Evolutionary conservation across 2,888 invertebrate species (phyloP).

Genomic region (Melipona bicolor): DNA sequence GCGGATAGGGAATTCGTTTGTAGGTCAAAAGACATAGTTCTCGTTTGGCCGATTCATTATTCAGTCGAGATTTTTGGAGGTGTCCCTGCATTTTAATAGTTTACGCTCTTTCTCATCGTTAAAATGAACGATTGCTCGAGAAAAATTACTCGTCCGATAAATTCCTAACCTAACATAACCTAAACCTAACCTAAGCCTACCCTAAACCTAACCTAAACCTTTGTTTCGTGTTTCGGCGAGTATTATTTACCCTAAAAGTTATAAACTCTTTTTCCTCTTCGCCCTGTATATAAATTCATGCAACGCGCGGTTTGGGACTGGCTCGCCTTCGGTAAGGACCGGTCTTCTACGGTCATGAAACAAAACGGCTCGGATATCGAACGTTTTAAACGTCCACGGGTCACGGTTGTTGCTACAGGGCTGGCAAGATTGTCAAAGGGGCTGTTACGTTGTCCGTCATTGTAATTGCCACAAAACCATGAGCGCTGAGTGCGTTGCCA

Average conservation of each 20-base stretch:
- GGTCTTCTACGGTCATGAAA: neutral
- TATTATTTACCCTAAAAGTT: too few species aligned
- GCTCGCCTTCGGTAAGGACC: constrained; percentile 14
- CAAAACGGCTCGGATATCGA: constrained; percentile 5
- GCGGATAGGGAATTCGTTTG: neutral
- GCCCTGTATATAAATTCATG: neutral
- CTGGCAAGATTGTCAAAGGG: constrained; percentile 62
- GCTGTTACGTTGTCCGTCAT: constrained; percentile 61
- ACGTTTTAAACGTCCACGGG: neutral
- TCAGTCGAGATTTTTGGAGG: too few species aligned
- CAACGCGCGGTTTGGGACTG: neutral
- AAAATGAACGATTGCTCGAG: neutral
- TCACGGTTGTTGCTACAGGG: neutral
- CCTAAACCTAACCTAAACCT: too few species aligned
- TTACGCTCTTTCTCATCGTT: neutral
- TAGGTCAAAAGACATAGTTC: neutral
- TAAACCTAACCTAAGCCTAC: too few species aligned
- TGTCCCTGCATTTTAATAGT: too few species aligned
- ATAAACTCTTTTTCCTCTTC: too few species aligned
- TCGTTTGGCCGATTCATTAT: neutral
- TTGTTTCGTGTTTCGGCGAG: too few species aligned
- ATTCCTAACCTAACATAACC: neutral
- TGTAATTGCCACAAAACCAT: constrained; percentile 72
- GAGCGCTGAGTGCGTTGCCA: constrained; percentile 50
- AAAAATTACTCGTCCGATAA: neutral